These are phyloP conservation scores for Muschampia plurimacula DNA, from an alignment of 2,888 invertebrate genomes.

Conservation along the genomic window DNA sequence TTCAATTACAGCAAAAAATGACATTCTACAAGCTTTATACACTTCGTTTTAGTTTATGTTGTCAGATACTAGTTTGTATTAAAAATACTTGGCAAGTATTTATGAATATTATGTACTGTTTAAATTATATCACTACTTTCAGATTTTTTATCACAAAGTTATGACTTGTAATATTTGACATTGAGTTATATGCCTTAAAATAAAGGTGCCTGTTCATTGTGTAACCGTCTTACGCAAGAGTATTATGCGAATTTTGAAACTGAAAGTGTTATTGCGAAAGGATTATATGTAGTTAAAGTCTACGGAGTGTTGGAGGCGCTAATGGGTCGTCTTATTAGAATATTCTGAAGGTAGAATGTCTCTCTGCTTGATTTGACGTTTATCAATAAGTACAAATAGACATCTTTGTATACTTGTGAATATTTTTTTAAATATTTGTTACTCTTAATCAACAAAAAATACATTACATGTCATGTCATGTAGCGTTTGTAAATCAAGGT, in stretches of 20 bases:
- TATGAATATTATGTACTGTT: slow-evolving; percentile 16
- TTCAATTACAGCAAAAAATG: slow-evolving; percentile 1
- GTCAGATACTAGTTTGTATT: slow-evolving; percentile 1
- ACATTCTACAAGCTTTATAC: background rate
- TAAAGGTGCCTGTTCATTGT: slow-evolving; percentile 41
- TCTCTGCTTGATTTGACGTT: slow-evolving; percentile 14
- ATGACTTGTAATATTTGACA: slow-evolving; percentile 37
- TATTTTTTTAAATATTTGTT: background rate
- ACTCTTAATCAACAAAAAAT: background rate
- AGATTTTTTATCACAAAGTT: slow-evolving; percentile 30
- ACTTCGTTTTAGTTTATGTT: slow-evolving; percentile 15
- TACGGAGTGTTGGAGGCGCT: slow-evolving; percentile 56
- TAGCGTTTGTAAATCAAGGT: slow-evolving; percentile 6
- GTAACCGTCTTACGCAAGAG: slow-evolving; percentile 51
- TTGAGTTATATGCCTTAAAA: slow-evolving; percentile 38
- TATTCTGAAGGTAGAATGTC: slow-evolving; percentile 42
- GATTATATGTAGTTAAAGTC: slow-evolving; percentile 44
- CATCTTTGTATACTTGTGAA: background rate
- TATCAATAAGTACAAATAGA: background rate
- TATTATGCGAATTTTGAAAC: slow-evolving; percentile 57
- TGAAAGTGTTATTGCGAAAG: slow-evolving; percentile 58
- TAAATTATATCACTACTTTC: slow-evolving; percentile 39
- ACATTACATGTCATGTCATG: background rate
- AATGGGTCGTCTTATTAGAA: slow-evolving; percentile 58
- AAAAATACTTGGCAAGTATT: slow-evolving; percentile 20